These are phyloP conservation scores for Machimus atricapillus DNA, from an alignment of 2,888 invertebrate species.

Conservation along the genomic window DNA sequence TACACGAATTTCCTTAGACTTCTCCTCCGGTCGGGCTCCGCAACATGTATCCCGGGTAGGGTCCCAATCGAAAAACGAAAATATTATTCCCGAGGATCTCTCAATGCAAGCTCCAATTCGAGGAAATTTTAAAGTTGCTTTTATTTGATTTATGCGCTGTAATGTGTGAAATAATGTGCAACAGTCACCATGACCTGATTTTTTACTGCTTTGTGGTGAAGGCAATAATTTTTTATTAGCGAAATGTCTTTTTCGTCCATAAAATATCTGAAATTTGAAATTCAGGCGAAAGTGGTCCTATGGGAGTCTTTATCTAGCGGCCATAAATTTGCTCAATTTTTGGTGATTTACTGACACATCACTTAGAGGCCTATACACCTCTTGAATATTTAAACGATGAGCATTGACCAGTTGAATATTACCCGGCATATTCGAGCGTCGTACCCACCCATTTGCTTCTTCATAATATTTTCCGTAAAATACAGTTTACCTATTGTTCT, in stretches of 20 bases:
- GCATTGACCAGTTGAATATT: background rate
- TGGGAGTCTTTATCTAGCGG: background rate
- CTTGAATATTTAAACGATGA: background rate
- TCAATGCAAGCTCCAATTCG: background rate
- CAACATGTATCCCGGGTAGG: background rate
- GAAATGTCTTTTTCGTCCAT: background rate
- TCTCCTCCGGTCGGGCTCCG: background rate
- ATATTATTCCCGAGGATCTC: background rate
- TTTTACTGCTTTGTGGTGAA: background rate
- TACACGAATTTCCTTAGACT: background rate
- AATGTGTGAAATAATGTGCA: slow-evolving; percentile 10
- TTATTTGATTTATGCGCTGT: slow-evolving; percentile 12
- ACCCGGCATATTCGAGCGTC: too few species aligned
- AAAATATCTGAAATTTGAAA: background rate
- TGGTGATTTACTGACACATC: background rate
- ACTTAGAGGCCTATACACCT: background rate
- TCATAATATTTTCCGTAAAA: too few species aligned
- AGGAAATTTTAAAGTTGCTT: background rate
- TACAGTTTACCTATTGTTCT: too few species aligned
- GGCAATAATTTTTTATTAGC: background rate
- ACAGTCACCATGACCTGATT: background rate
- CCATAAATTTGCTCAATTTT: background rate
- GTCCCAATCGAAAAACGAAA: background rate
- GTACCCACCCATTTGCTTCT: too few species aligned
- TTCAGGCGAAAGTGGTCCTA: background rate